Base-by-base conservation (phyloP, 37 sponge, comb jelly and placozoan species). In the Hormiphora californensis region DNA sequence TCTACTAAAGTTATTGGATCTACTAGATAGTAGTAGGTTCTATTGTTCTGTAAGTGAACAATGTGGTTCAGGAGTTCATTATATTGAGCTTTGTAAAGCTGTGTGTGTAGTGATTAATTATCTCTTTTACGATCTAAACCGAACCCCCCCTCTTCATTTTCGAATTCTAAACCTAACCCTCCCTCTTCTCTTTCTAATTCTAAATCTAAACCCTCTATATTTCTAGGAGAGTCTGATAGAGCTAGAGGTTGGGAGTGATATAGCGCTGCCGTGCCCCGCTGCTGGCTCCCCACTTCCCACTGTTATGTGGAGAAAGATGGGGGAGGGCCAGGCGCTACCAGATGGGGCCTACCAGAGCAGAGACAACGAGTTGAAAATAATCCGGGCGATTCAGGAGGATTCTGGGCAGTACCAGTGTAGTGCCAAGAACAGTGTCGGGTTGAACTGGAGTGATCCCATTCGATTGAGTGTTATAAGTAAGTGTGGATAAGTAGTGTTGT, bases 341-440 rank as follows among this genome's bases (percentile, higher is more conserved):
- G 81, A 73, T 4, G 81, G 81, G 2, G 81, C 81, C 2, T 38
- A 32, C n/a, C 41, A 36, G 8, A 46, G 81, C 23, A 21, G 46
- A 1, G 81, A 73, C 25, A 40, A 73, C 25, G 81, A 73, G 81
- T 30, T 73, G 39, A 43, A 46, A 22, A 73, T 73, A 40, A 73
- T 73, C 44, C 81, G 81, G 46, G 81, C 81, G 1, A 73, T 73
- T 27, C 23, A 27, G 8, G 81, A 33, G 7, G 81, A 73, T 36
- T 4, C 35, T 1, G 81, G 81, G 43, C 46, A 73, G 81, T 73
- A 73, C 46, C 81, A 73, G 81, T 73, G 81, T 36, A 73, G 81
- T 73, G 81, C 81, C 27, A 11, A 73, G 81, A 73, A 73, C 27
- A 36, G 39, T 9, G 81, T 73, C 17, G 81, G 81, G 19, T 43